Percentiles rank a stretch among this genome's conserved stretches.
phyloP scores from a whole-genome alignment of 35 echinoderm and acorn worm species.

The Amphiura filiformis region DNA sequence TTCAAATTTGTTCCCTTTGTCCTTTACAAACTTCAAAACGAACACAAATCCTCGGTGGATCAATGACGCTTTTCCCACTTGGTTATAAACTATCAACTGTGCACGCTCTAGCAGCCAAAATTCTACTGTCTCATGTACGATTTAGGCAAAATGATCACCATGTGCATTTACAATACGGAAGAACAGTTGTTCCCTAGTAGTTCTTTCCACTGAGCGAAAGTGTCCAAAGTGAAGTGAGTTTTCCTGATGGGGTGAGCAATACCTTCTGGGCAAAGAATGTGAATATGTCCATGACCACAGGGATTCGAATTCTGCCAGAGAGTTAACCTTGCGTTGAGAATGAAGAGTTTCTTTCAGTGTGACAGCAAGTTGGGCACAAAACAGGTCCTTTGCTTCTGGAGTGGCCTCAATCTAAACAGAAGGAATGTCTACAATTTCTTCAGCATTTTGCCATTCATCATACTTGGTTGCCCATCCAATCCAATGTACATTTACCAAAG shows the following conservation, averaged over 20 bases:
- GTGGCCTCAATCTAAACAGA: neutral
- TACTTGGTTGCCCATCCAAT: neutral
- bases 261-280: neutral
- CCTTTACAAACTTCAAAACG: slow-evolving; percentile 14
- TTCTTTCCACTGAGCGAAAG: neutral
- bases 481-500: neutral
- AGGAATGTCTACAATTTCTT: neutral
- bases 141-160: slow-evolving; percentile 48
- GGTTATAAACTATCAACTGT: slow-evolving; percentile 38
- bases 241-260: neutral
- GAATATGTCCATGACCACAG: slow-evolving; percentile 13
- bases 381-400: neutral
- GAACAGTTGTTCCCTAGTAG: slow-evolving; percentile 15
- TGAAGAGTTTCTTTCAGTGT: neutral
- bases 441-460: neutral
- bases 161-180: neutral
- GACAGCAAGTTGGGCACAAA: neutral
- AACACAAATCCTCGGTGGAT: slow-evolving; percentile 50
- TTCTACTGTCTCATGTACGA: slow-evolving; percentile 14
- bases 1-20: slow-evolving; percentile 40
- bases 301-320: neutral
- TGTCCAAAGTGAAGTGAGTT: neutral
- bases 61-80: neutral
- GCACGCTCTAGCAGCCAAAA: slow-evolving; percentile 34
- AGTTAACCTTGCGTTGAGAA: neutral